Evolutionary conservation across 2,888 invertebrate species (phyloP), one percentile per base, ranked within the genome.

Genomic region (Drosophila ezoana): DNA sequence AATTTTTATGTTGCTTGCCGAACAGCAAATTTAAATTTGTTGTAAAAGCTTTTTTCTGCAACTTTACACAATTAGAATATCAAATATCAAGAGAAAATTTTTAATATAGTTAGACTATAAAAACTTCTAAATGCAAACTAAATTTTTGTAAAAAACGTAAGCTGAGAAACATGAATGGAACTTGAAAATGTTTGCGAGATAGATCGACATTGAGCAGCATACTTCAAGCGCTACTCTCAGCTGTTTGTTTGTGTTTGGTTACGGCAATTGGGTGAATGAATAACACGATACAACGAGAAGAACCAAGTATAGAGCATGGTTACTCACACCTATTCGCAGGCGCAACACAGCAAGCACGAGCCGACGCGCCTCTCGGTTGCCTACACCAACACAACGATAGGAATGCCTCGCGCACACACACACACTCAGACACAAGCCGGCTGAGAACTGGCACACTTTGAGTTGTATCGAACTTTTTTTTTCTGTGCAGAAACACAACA

Each of bases 401-500:
- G 18, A 18, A 61, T 20, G 35, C 23, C 49, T 60, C 64, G 51
- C 57, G 58, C 70, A 45, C 58, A 51, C 66, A 47, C 59, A 58
- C 58, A 51, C 66, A 47, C 59, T 56, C 38, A 56, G 54, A 52
- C 41, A 40, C 43, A 44, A 63, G 41, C 47, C 53, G 72, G 67
- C 67, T 65, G 68, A 49, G 76, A 49, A 57, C 54, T 75, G 87
- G 65, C 88, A 77, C 83, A 86, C 68, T 88, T 86, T 56, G 53
- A 14, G 52, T 70, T 88, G 88, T 88, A 88, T 83, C 77, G 88
- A 72, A 69, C 40, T 73, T 75, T 67, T 77, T 40, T 53, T 52
- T 38, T 40, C 43, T 33, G 47, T 32, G 37, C 58, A 11, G 48
- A 47, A 59, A 47, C 74, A 75, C 75, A 78, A 78, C 78, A 77